Evolutionary conservation across 2,888 invertebrate species (phyloP).

Genomic region (Acanthosepion lycidas): DNA sequence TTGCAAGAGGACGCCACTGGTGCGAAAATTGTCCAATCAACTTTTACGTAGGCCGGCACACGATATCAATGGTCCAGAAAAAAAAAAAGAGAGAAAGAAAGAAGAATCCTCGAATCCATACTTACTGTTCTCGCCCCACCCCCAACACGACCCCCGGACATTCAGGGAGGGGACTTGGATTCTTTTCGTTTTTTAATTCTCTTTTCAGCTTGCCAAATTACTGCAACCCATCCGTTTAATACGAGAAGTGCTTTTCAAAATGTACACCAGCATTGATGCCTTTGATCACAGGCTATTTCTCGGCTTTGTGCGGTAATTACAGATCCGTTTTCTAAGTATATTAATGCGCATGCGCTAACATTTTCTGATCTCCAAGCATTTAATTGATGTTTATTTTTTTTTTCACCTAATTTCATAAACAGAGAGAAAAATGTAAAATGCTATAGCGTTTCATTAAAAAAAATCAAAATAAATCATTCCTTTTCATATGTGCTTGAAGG

Average conservation of each 20-base stretch:
- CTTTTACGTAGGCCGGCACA: not conserved
- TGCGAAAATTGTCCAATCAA: constrained; percentile 33
- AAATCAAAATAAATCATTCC: not conserved
- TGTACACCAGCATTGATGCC: not conserved
- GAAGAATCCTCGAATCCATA: not conserved
- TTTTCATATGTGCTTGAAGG: too few species aligned
- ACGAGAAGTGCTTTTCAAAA: not conserved
- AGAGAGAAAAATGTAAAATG: not conserved
- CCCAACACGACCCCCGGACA: too few species aligned
- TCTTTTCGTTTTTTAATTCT: not conserved
- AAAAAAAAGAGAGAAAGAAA: not conserved
- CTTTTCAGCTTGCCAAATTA: not conserved
- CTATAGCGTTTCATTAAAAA: not conserved
- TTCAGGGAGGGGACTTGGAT: not conserved
- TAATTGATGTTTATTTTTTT: not conserved
- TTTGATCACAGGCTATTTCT: not conserved
- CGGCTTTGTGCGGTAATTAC: not conserved
- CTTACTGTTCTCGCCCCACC: too few species aligned
- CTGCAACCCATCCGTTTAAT: not conserved
- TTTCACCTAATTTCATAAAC: not conserved
- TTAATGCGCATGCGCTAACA: not conserved
- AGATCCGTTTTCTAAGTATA: not conserved
- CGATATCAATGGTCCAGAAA: not conserved
- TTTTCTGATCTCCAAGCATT: not conserved
- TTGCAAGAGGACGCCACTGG: not conserved